These are phyloP conservation scores for Salvelinus alpinus DNA, from an alignment of 2,113 vertebrate species.

Conservation along the genomic window DNA sequence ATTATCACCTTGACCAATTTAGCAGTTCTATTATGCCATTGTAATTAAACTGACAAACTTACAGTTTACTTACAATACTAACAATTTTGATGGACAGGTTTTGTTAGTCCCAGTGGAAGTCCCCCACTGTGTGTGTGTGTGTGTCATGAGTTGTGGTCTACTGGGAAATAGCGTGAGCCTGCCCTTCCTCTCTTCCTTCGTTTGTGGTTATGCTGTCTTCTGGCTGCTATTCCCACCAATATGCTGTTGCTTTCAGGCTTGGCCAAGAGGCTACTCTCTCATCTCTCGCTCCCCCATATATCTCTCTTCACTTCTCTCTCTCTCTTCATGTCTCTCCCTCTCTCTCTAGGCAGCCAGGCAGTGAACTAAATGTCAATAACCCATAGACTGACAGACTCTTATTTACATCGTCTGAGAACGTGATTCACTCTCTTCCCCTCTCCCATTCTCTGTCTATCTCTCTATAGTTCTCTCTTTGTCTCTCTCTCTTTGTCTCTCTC, in stretches of 20 bases:
- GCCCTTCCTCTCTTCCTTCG: not conserved
- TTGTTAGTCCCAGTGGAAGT: too few species aligned
- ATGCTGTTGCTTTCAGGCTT: conserved; percentile 31
- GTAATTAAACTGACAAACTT: not conserved
- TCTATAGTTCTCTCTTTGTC: too few species aligned
- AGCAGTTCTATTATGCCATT: not conserved
- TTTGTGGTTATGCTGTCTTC: not conserved
- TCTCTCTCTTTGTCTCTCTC: too few species aligned
- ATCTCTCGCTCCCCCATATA: not conserved
- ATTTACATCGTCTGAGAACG: conserved; percentile 59
- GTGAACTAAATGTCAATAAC: conserved; percentile 63
- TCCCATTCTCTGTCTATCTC: too few species aligned
- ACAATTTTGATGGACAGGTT: too few species aligned
- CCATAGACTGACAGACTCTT: conserved; percentile 56
- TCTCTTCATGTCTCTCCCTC: not conserved
- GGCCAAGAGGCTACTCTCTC: not conserved
- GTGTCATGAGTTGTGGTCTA: not conserved
- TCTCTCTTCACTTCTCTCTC: too few species aligned
- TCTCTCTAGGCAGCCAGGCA: conserved; percentile 34
- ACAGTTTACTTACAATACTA: too few species aligned
- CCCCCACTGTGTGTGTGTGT: not conserved
- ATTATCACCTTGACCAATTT: not conserved
- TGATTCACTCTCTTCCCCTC: conserved; percentile 4
- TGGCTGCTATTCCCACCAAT: conserved; percentile 17
- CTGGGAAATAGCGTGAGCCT: conserved; percentile 1